Base-by-base conservation (phyloP, 2,888 invertebrate species). In the Rhagonycha fulva region DNA sequence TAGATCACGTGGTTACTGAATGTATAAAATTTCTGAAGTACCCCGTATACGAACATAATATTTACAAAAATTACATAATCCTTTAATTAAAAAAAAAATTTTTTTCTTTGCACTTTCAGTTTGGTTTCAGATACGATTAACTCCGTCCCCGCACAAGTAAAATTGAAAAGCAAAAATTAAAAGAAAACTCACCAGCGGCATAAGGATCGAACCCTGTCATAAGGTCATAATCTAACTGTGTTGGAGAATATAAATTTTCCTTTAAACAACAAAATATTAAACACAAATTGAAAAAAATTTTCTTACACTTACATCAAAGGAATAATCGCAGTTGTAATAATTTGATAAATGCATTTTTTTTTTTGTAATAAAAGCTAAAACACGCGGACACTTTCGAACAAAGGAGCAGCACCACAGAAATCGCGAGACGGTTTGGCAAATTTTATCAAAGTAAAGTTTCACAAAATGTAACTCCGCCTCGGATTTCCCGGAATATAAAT, bases 401-500 rank as follows among this genome's bases (percentile, higher is more conserved):
- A n/a, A 66, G 26, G 47, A 9, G 23, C 24, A 24, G 63, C 23
- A 66, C 63, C 12, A 11, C 26, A 66, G 26, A 66, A 24, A 26
- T 9, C 26, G 19, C 11, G 62, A 62, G 24, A n/a, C 47, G n/a
- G 47, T 66, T 24, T 23, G 26, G 24, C 26, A n/a, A n/a, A 66
- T 12, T 24, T 62, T 28, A 68, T 28, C 62, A 14, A 62, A 68
- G 62, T 67, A 14, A 47, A 47, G 10, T 26, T 74, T 68, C 63
- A 47, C 19, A 67, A 68, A 76, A 62, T 30, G 12, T 72, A 70
- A 66, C 72, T 72, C 76, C 72, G 72, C 76, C 76, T 76, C 63
- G 76, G 76, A 24, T 69, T 76, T 76, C 76, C 76, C 76, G 66
- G 76, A 76, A 76, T 63, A 28, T 23, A 14, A 19, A 72, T 63